A percentile compares a stretch with the other conserved stretches of the same genome.
Conservation (phyloP, 2,113 vertebrate genomes). For the Erpornis zantholeuca region DNA sequence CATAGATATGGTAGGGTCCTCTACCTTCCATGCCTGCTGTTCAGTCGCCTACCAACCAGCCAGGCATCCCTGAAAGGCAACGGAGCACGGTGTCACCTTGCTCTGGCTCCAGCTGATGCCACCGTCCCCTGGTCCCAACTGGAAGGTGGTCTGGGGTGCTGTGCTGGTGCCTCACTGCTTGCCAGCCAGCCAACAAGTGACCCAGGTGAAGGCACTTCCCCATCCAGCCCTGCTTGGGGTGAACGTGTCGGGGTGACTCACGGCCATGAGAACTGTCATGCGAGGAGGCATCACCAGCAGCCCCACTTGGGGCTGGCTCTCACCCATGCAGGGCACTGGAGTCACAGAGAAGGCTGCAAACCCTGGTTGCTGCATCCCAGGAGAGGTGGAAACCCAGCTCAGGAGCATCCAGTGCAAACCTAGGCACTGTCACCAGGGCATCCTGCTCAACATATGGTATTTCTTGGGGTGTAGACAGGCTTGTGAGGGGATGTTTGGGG, state of each 20-base stretch:
- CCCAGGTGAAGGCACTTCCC: conserved; percentile 8
- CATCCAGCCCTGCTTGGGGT: not conserved
- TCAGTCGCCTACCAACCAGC: conserved; percentile 41
- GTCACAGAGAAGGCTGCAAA: not conserved
- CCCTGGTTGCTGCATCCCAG: not conserved
- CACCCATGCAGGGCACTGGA: not conserved
- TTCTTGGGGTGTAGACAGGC: not conserved
- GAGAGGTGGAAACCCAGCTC: not conserved
- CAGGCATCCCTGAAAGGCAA: conserved; percentile 64
- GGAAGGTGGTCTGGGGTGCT: rapidly evolving
- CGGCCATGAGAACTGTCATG: not conserved
- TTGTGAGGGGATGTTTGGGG: not conserved
- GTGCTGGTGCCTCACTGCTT: not conserved
- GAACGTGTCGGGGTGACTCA: not conserved
- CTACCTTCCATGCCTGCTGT: conserved; percentile 87
- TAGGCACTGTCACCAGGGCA: not conserved
- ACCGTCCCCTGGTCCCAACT: rapidly evolving
- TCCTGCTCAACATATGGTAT: not conserved
- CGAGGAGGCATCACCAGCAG: not conserved
- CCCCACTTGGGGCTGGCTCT: not conserved
- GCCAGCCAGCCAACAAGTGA: not conserved
- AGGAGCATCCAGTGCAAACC: not conserved
- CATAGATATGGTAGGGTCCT: conserved; percentile 96
- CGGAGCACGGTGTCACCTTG: not conserved
- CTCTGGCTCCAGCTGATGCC: not conserved